These are phyloP conservation scores for Urocolius indicus DNA, from an alignment of 2,113 vertebrate genomes.

Conservation along the genomic window DNA sequence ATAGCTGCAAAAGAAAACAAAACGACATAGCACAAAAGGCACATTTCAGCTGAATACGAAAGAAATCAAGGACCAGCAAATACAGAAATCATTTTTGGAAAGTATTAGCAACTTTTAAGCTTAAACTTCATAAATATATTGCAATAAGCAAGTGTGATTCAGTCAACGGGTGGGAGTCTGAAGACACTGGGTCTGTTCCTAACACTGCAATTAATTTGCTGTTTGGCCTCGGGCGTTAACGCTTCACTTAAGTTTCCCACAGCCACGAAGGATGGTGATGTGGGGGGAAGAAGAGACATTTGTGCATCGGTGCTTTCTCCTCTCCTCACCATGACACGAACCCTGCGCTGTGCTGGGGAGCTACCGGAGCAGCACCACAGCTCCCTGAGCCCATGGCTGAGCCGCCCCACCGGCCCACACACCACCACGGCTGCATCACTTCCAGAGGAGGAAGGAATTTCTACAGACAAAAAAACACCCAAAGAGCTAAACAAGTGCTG, in stretches of 20 bases:
- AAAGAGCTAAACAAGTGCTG: not conserved
- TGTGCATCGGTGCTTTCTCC: not conserved
- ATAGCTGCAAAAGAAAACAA: not conserved
- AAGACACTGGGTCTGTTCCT: conserved; percentile 34
- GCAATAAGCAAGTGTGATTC: conserved; percentile 52
- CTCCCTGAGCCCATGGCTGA: not conserved
- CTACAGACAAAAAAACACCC: not conserved
- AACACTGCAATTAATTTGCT: not conserved
- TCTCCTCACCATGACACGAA: not conserved
- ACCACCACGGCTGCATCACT: not conserved
- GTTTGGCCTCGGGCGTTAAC: not conserved
- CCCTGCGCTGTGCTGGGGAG: not conserved
- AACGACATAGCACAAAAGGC: conserved; percentile 43
- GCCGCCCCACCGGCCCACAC: not conserved
- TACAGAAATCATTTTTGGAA: conserved; percentile 43
- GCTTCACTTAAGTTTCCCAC: not conserved
- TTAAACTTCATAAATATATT: conserved; percentile 63
- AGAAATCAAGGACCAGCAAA: conserved; percentile 60
- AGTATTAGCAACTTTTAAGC: conserved; percentile 60
- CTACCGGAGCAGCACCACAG: not conserved
- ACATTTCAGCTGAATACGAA: not conserved
- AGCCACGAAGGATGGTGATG: not conserved
- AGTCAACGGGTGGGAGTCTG: not conserved
- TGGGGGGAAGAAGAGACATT: not conserved
- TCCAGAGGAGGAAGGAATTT: not conserved